These are phyloP conservation scores for Itoplectis maculator DNA, from an alignment of 2,888 invertebrate species.

Conservation along the genomic window DNA sequence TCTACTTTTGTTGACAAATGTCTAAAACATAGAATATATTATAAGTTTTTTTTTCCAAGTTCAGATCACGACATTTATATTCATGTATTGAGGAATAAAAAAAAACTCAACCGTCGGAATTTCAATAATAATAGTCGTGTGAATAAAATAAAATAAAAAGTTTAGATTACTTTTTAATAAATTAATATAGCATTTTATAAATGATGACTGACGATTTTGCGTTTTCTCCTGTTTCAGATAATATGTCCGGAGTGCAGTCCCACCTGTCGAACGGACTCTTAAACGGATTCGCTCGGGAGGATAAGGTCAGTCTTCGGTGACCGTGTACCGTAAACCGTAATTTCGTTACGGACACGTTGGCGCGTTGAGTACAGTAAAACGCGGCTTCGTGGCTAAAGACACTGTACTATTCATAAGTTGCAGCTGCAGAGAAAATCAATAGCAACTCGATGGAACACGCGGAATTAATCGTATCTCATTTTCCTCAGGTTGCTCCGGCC, in stretches of 20 bases:
- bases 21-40: not conserved
- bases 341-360: constrained; percentile 6
- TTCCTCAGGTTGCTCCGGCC: constrained; percentile 68
- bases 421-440: not conserved
- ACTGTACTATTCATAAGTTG: constrained; percentile 3
- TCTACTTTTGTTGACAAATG: not conserved
- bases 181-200: not conserved
- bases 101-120: no score
- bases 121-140: not conserved
- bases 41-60: not conserved
- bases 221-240: constrained; percentile 73
- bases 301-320: constrained; percentile 74
- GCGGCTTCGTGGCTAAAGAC: not conserved
- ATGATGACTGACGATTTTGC: not conserved
- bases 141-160: not conserved
- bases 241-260: constrained; percentile 78
- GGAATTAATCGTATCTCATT: constrained; percentile 28
- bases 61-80: not conserved
- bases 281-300: constrained; percentile 75
- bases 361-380: not conserved
- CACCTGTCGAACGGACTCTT: constrained; percentile 74
- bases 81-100: no score
- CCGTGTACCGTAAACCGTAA: constrained; percentile 14
- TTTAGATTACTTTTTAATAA: not conserved
- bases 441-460: not conserved